Evolutionary conservation across 1,140 invertebrate genomes (phyloP).

Genomic region (Rhynchophorus ferrugineus): DNA sequence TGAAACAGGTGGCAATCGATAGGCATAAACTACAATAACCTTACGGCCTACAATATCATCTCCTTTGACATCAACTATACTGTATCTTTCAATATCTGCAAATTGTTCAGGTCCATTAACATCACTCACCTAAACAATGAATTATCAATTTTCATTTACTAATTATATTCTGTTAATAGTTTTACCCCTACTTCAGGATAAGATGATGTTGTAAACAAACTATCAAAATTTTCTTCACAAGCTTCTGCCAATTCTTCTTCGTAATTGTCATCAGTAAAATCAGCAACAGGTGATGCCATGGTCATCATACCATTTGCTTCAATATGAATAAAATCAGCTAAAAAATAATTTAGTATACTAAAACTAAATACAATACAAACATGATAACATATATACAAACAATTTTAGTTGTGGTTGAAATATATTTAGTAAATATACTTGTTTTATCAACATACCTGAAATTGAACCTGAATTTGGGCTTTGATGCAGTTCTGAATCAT

Average conservation of each 20-base stretch:
- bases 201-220: conserved; percentile 33
- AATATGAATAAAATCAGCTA: conserved; percentile 37
- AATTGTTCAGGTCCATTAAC: conserved; percentile 51
- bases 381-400: no score
- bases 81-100: conserved; percentile 71
- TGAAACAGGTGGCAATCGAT: conserved; percentile 81
- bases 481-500: conserved; percentile 81
- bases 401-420: no score
- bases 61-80: conserved; percentile 84
- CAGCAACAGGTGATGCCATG: conserved; percentile 37
- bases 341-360: conserved; percentile 13
- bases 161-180: not conserved
- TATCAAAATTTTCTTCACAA: conserved; percentile 34
- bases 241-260: conserved; percentile 70
- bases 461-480: conserved; percentile 42
- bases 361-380: not conserved
- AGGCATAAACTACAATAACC: conserved; percentile 92
- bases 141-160: not conserved
- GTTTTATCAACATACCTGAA: conserved; percentile 40
- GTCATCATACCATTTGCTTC: conserved; percentile 31
- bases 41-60: conserved; percentile 86
- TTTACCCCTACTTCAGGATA: conserved; percentile 42
- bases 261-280: conserved; percentile 76
- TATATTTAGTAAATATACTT: no score
- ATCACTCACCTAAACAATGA: conserved; percentile 13